Evolutionary conservation across 2,797 vertebrate species (phyloP).

Genomic region (Allobates femoralis): DNA sequence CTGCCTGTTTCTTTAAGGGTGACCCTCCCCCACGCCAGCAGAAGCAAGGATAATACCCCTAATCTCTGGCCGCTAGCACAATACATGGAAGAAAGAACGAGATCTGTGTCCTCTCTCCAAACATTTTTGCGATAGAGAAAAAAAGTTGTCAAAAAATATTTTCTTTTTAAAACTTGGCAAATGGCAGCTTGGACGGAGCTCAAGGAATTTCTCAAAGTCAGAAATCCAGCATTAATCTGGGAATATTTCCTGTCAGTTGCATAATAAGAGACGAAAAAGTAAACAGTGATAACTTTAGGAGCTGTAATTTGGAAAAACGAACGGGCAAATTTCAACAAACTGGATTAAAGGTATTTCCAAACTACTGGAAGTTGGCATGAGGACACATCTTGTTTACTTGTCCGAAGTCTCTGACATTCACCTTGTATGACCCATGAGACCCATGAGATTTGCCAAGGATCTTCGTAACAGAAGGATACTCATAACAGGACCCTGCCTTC

Average conservation of each 20-base stretch:
- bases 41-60: not conserved
- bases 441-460: too few relatives aligned
- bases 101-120: not conserved
- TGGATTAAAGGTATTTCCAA: not conserved
- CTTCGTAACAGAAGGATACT: too few relatives aligned
- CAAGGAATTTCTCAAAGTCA: constrained; percentile 42
- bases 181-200: not conserved
- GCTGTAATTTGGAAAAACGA: not conserved
- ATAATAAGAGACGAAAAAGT: constrained; percentile 20
- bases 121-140: constrained; percentile 8
- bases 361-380: not conserved
- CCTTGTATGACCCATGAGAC: not conserved
- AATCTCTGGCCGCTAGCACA: constrained; percentile 21
- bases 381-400: not conserved
- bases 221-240: constrained; percentile 31
- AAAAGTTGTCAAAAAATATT: constrained; percentile 41
- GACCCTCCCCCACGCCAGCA: constrained; percentile 6
- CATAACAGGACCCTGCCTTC: not conserved
- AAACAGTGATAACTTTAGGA: not conserved
- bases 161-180: constrained; percentile 38
- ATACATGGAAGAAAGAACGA: not conserved
- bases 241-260: constrained; percentile 40
- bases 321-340: not conserved
- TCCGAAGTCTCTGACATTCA: not conserved
- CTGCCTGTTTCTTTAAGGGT: constrained; percentile 27